Base-by-base conservation (phyloP, 2,888 invertebrate genomes). In the Ypsolopha scabrella region DNA sequence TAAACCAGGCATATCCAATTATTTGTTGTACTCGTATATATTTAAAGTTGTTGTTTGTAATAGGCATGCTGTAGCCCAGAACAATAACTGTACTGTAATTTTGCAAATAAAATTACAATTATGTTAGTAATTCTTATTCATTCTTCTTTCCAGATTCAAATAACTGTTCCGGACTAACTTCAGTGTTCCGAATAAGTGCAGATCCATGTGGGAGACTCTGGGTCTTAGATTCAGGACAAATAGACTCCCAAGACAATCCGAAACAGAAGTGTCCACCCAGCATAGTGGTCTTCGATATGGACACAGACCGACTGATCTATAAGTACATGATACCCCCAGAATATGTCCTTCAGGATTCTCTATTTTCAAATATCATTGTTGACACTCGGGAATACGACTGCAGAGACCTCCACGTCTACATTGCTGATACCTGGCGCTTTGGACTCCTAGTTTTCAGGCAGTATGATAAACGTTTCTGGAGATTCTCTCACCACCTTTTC, bases 221-320 rank as follows among this genome's bases (percentile, higher is more conserved):
- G 94, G 89, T 94, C 0, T 77, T 95, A 53, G 94, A 95, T 72
- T 93, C 94, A 0, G 95, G 95, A 0, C 91, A 92, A 65, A 89
- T 92, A 4, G 89, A 94, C 61, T 88, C 91, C 0, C 88, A 89
- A 60, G 79, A 81, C n/a, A 81, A 81, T 50, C 88, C 93, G 0
- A 88, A 88, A 55, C 93, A 92, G 67, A 72, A 91, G 13, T 93
- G 94, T 60, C 91, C 92, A 0, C 94, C 94, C 0, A 90, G 92
- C 59, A 87, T 94, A 48, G 86, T 92, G 6, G 88, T 93, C 7
- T 94, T 92, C 64, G 91, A 95, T 64, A 78, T 95, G 33, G 68
- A 77, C 33, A 92, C 90, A 0, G 92, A 94, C 65, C 65, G 78
- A 52, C 65, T 91, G 8, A 64, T 94, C 4, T 80, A 89, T 0